Conservation (phyloP, 2,888 invertebrate genomes). For the Lasioglossum marginatum region DNA sequence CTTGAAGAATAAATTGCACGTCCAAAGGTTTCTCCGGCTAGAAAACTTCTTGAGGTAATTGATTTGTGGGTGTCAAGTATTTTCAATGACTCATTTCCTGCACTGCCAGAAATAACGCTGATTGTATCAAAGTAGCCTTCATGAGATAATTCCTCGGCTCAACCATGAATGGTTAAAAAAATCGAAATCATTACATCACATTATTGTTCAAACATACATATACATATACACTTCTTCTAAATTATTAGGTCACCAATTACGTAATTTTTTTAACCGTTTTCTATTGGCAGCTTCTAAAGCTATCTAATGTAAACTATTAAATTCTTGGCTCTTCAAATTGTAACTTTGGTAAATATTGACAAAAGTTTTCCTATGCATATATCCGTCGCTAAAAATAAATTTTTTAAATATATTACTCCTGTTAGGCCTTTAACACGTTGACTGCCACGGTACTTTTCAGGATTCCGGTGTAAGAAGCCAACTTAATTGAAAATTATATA, state of each 20-base stretch:
- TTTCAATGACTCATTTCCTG: conserved; percentile 1
- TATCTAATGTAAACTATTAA: background rate
- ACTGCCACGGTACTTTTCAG: no score
- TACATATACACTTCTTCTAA: background rate
- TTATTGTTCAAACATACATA: background rate
- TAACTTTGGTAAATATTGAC: background rate
- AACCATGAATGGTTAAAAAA: background rate
- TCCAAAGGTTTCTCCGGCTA: background rate
- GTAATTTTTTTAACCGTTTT: no score
- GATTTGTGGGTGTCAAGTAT: conserved; percentile 3
- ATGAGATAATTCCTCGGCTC: conserved; percentile 2
- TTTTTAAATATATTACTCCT: background rate
- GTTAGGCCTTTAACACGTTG: no score
- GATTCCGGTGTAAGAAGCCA: no score
- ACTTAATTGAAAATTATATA: no score
- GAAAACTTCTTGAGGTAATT: conserved; percentile 12
- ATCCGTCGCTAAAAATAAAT: background rate
- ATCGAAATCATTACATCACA: background rate
- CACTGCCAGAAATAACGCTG: conserved; percentile 9
- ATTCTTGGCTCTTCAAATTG: no score
- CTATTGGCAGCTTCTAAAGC: no score
- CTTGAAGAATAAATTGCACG: conserved; percentile 30
- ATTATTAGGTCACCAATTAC: background rate
- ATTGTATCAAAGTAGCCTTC: conserved; percentile 6
- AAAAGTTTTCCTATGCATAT: no score